Conservation (phyloP, 2,797 vertebrate species). For the Microhierax caerulescens region DNA sequence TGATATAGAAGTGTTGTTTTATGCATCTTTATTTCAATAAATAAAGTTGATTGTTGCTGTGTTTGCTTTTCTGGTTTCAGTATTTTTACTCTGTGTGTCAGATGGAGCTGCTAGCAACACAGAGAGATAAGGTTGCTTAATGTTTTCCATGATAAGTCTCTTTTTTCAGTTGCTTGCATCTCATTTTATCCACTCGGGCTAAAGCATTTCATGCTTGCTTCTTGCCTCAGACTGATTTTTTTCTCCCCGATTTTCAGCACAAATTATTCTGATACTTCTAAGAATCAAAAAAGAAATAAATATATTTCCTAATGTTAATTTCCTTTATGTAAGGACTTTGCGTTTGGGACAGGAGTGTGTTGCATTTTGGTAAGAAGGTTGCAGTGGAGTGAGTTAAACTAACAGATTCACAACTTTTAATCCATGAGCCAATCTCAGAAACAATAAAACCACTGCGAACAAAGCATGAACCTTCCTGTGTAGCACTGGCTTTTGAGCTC, state of each 20-base stretch:
- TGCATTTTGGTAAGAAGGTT: background rate
- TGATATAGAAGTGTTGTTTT: constrained; percentile 43
- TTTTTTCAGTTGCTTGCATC: constrained; percentile 28
- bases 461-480: background rate
- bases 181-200: constrained; percentile 38
- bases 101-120: constrained; percentile 51
- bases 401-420: background rate
- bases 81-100: constrained; percentile 47
- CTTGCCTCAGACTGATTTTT: constrained; percentile 18
- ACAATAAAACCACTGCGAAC: background rate
- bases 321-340: background rate
- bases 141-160: constrained; percentile 13
- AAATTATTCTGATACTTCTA: background rate
- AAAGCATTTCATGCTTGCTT: constrained; percentile 41
- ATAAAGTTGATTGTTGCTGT: constrained; percentile 43
- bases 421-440: background rate
- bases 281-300: background rate
- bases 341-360: background rate
- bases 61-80: constrained; percentile 52
- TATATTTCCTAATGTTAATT: background rate
- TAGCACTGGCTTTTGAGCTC: background rate
- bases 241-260: background rate
- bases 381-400: background rate
- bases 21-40: constrained; percentile 60
- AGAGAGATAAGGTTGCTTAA: constrained; percentile 57